Conservation (phyloP, 2,113 vertebrate genomes). For the Dicaeum eximium region DNA sequence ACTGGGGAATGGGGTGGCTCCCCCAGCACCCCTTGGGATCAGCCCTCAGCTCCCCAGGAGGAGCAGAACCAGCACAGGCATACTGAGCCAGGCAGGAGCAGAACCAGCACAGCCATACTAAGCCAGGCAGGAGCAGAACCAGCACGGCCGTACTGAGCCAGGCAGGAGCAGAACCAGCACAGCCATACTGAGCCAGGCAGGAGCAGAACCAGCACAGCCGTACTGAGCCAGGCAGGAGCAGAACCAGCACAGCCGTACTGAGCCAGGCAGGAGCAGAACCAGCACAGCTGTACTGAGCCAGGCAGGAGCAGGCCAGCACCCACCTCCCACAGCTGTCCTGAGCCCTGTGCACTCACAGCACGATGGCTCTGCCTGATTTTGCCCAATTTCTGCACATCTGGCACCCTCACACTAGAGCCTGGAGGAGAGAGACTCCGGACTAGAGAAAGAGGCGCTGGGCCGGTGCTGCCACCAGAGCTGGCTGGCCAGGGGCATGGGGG, state of each 20-base stretch:
- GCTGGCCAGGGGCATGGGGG: fast-evolving
- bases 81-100: background rate
- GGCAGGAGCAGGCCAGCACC: background rate
- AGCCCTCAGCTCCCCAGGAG: background rate
- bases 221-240: background rate
- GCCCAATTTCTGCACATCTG: fast-evolving
- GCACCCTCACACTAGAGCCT: fast-evolving
- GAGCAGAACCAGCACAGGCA: background rate
- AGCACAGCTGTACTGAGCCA: too few relatives aligned
- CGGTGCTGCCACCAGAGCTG: fast-evolving
- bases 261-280: background rate
- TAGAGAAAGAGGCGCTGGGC: fast-evolving
- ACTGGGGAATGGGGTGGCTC: fast-evolving
- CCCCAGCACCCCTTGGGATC: fast-evolving
- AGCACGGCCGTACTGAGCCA: too few relatives aligned
- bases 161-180: background rate
- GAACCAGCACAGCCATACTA: too few relatives aligned
- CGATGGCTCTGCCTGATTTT: fast-evolving
- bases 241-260: too few relatives aligned
- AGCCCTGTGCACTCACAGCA: fast-evolving
- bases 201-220: background rate
- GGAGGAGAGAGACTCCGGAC: too few relatives aligned
- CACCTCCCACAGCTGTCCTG: background rate
- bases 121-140: background rate
- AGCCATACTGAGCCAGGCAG: too few relatives aligned